Percentiles rank a stretch among this genome's conserved stretches.
phyloP scores from a whole-genome alignment of 64 coral and sea anemone species.

The Actinia tenebrosa region DNA sequence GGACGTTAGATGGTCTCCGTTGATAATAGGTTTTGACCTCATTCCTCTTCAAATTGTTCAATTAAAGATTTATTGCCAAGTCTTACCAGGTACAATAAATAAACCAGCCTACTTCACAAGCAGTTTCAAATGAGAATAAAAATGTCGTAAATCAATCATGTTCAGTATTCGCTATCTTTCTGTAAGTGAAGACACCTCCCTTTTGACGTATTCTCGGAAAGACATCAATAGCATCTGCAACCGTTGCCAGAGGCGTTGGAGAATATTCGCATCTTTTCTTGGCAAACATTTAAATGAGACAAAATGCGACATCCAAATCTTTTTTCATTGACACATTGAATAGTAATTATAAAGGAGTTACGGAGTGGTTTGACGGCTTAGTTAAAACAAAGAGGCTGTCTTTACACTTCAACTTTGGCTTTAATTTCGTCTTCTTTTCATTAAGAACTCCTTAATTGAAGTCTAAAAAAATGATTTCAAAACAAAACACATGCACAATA shows the following conservation, averaged over 20 bases:
- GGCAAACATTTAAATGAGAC: background rate
- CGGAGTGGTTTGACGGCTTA: conserved; percentile 7
- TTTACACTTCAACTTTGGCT: background rate
- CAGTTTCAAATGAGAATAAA: background rate
- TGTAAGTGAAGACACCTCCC: background rate
- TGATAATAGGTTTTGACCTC: background rate
- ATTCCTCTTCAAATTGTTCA: background rate
- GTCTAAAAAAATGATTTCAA: background rate
- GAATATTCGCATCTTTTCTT: background rate
- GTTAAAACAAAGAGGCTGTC: background rate
- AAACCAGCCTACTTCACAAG: background rate
- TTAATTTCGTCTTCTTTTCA: background rate
- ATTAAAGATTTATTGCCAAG: background rate
- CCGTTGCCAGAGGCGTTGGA: background rate
- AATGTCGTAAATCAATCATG: background rate
- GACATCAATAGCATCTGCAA: background rate
- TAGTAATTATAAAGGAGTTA: conserved; percentile 4
- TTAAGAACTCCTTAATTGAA: background rate
- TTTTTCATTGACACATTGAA: background rate
- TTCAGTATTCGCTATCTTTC: background rate
- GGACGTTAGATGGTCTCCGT: background rate
- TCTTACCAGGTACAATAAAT: background rate
- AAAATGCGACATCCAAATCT: background rate
- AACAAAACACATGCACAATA: background rate
- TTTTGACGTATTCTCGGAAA: background rate